A percentile compares a stretch with the other conserved stretches of the same genome.
Conservation (phyloP, 2,888 invertebrate genomes). For the Diarsia brunnea region DNA sequence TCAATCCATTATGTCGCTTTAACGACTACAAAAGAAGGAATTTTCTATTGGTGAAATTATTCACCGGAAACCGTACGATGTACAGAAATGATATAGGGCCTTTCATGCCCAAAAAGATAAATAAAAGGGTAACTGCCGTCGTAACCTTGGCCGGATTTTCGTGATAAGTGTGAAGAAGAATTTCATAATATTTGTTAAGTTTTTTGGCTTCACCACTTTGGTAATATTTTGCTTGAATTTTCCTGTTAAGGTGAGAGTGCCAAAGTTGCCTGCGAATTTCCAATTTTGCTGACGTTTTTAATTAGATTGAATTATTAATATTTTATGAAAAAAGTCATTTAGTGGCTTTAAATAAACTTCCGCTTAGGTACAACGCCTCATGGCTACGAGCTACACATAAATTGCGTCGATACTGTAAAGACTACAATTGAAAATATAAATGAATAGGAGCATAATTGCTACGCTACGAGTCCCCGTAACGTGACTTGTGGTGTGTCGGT, state of each 20-base stretch:
- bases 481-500: background rate
- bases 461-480: background rate
- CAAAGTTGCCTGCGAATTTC: background rate
- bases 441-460: background rate
- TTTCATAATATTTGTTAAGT: conserved; percentile 3
- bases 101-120: background rate
- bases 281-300: background rate
- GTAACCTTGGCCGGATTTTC: conserved; percentile 3
- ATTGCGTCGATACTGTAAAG: background rate
- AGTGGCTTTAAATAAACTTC: background rate
- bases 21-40: background rate
- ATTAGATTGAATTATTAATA: too few species aligned
- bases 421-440: background rate
- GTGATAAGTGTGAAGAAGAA: conserved; percentile 13
- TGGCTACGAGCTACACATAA: background rate
- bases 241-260: background rate
- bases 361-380: background rate
- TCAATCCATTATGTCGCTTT: background rate
- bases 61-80: background rate
- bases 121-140: conserved; percentile 2
- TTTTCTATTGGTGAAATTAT: background rate
- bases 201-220: conserved; percentile 12
- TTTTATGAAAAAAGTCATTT: too few species aligned
- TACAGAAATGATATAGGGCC: background rate
- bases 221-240: background rate